Evolutionary conservation across 2,797 vertebrate genomes (phyloP).

Genomic region (Orestias chungarensis): DNA sequence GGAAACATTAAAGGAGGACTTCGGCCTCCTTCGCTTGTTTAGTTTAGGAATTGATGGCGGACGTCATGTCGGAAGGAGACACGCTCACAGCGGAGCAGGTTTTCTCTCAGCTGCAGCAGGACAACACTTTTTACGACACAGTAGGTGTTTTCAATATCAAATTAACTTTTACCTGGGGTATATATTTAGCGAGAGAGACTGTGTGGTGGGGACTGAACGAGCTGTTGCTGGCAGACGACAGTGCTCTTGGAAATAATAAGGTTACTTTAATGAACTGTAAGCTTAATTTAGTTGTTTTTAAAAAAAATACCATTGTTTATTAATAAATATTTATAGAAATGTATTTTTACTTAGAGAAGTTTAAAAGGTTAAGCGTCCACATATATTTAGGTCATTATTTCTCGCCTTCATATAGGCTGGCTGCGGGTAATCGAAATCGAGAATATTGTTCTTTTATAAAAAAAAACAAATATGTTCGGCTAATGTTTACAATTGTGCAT

Average conservation of each 20-base stretch:
- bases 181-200: not conserved
- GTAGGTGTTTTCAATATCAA: conserved; percentile 53
- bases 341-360: no score
- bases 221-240: not conserved
- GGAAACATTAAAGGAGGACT: conserved; percentile 19
- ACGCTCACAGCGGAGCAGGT: conserved; percentile 12
- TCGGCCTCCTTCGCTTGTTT: not conserved
- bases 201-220: not conserved
- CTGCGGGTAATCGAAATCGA: no score
- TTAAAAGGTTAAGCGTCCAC: no score
- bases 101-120: conserved; percentile 42
- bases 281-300: no score
- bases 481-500: not conserved
- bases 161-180: not conserved
- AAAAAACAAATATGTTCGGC: no score
- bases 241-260: no score
- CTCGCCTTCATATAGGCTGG: not conserved
- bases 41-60: not conserved
- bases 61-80: conserved; percentile 54
- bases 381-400: no score
- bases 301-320: no score
- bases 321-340: no score
- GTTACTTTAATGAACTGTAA: no score
- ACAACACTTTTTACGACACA: conserved; percentile 40
- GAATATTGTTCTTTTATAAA: no score